phyloP scores from a whole-genome alignment of 2,888 invertebrate species.

The Zygothrica quintamaculata region DNA sequence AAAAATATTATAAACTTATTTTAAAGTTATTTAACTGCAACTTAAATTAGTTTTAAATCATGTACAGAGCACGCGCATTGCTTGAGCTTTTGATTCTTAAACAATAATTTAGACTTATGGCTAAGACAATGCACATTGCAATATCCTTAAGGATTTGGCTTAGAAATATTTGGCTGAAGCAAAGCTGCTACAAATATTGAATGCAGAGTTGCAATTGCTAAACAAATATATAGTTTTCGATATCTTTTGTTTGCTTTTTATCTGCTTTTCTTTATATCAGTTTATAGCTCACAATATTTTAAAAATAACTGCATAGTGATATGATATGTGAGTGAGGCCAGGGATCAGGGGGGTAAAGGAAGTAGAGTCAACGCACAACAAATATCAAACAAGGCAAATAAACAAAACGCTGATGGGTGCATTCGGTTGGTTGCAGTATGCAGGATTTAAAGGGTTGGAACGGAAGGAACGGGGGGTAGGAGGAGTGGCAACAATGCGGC shows the following conservation, averaged over 20 bases:
- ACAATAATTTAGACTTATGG: constrained; percentile 24
- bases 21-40: no score
- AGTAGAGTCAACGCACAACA: constrained; percentile 43
- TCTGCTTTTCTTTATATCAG: constrained; percentile 58
- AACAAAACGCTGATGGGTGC: constrained; percentile 52
- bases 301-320: constrained; percentile 43
- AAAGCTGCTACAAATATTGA: constrained; percentile 45
- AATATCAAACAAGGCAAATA: constrained; percentile 77
- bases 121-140: constrained; percentile 4
- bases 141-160: not conserved
- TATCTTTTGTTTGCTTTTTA: constrained; percentile 1
- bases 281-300: constrained; percentile 75
- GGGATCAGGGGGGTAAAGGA: not conserved
- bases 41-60: no score
- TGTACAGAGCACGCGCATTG: no score
- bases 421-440: no score
- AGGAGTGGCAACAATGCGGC: constrained; percentile 66
- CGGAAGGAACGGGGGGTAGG: constrained; percentile 46
- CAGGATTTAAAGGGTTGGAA: constrained; percentile 6
- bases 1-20: no score
- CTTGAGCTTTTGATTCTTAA: no score
- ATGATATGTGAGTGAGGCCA: not conserved
- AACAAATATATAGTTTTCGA: constrained; percentile 59
- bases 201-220: constrained; percentile 38
- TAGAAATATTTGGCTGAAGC: constrained; percentile 31